These are phyloP conservation scores for Stenodera caucasica DNA, from an alignment of 2,888 invertebrate species.

Conservation along the genomic window DNA sequence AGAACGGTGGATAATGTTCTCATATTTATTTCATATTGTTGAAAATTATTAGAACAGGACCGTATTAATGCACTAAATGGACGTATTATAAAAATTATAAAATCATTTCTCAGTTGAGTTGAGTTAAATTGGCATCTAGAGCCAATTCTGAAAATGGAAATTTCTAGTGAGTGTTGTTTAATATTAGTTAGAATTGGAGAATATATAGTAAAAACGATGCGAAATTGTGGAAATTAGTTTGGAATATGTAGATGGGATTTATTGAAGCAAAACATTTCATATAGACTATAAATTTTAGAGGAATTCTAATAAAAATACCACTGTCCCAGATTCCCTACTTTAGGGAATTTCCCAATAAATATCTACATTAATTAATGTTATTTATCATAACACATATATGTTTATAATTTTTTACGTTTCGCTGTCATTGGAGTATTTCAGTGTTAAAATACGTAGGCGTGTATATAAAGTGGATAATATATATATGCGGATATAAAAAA, in stretches of 20 bases:
- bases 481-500: neutral
- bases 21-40: neutral
- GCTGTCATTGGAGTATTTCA: neutral
- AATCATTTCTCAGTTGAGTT: too few species aligned
- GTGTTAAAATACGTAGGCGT: neutral
- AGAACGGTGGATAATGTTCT: neutral
- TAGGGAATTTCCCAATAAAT: slow-evolving; percentile 26
- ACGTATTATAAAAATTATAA: too few species aligned
- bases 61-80: too few species aligned
- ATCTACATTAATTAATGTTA: neutral
- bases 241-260: neutral
- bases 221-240: neutral
- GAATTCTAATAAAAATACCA: slow-evolving; percentile 27
- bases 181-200: neutral
- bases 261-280: neutral
- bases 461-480: neutral
- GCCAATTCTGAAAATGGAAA: too few species aligned
- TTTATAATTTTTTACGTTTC: neutral
- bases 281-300: neutral
- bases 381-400: neutral
- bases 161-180: neutral
- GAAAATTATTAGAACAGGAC: neutral
- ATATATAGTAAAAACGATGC: neutral
- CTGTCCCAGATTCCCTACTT: slow-evolving; percentile 27
- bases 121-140: too few species aligned